Conservation (phyloP, 2,888 invertebrate species). For the Plemyria rubiginata region DNA sequence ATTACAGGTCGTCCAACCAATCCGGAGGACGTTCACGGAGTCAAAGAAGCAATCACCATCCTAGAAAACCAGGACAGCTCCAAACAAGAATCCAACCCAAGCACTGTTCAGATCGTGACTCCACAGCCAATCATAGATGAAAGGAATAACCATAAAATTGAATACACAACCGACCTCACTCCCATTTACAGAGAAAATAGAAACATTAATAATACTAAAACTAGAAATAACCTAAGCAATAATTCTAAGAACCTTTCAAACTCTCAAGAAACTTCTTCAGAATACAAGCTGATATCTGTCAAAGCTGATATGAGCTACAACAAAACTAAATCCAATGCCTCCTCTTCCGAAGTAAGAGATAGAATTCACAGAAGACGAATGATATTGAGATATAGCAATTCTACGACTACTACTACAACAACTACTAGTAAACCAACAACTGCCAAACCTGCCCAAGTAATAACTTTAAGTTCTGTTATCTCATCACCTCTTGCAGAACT, state of each 20-base stretch:
- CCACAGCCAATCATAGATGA: slow-evolving; percentile 68
- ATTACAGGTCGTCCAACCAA: slow-evolving; percentile 63
- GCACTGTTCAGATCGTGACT: slow-evolving; percentile 64
- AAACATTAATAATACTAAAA: slow-evolving; percentile 55
- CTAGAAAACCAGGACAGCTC: slow-evolving; percentile 67
- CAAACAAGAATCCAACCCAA: slow-evolving; percentile 44
- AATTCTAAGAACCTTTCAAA: slow-evolving; percentile 42
- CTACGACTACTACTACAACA: slow-evolving; percentile 45
- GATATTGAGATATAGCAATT: slow-evolving; percentile 59
- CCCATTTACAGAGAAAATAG: slow-evolving; percentile 73
- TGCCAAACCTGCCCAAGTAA: slow-evolving; percentile 24
- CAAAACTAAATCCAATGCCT: slow-evolving; percentile 48
- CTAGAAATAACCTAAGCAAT: slow-evolving; percentile 42
- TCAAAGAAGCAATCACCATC: slow-evolving; percentile 77
- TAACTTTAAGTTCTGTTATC: slow-evolving; percentile 15
- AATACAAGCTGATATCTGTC: slow-evolving; percentile 59
- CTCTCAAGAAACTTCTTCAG: slow-evolving; percentile 49
- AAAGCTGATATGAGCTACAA: slow-evolving; percentile 65
- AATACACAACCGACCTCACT: slow-evolving; percentile 54
- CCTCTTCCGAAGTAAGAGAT: slow-evolving; percentile 60
- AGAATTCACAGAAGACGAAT: slow-evolving; percentile 68
- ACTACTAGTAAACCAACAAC: slow-evolving; percentile 36
- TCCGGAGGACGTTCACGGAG: slow-evolving; percentile 71
- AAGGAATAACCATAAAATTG: slow-evolving; percentile 60
- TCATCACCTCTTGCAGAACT: slow-evolving; percentile 55